Evolutionary conservation across 2,797 vertebrate species (phyloP).

Genomic region (Echiichthys vipera): DNA sequence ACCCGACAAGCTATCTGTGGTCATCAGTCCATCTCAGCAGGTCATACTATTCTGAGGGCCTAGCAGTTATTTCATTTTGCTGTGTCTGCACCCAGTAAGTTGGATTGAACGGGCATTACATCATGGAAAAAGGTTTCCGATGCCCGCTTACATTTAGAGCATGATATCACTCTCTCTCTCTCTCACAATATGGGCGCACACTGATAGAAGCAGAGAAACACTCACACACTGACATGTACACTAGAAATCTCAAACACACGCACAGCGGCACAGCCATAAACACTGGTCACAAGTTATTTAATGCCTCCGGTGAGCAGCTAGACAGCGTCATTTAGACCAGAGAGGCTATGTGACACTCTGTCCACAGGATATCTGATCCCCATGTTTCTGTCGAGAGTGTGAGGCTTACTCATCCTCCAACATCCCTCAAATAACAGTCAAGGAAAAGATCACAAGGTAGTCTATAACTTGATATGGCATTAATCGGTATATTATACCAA

Average conservation of each 20-base stretch:
- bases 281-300: slow-evolving; percentile 66
- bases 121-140: slow-evolving; percentile 77
- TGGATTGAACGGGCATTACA: slow-evolving; percentile 69
- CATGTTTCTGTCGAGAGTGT: slow-evolving; percentile 48
- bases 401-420: slow-evolving; percentile 59
- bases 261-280: slow-evolving; percentile 55
- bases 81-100: slow-evolving; percentile 61
- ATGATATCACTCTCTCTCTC: slow-evolving; percentile 73
- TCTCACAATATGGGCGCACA: slow-evolving; percentile 39
- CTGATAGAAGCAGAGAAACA: slow-evolving; percentile 43
- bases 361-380: slow-evolving; percentile 55
- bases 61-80: slow-evolving; percentile 72
- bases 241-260: slow-evolving; percentile 33
- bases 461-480: slow-evolving; percentile 44
- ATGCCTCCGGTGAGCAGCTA: slow-evolving; percentile 57
- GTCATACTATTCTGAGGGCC: slow-evolving; percentile 69
- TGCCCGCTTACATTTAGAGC: slow-evolving; percentile 71
- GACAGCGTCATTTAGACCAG: slow-evolving; percentile 55
- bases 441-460: slow-evolving; percentile 52
- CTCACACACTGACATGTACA: slow-evolving; percentile 23
- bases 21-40: slow-evolving; percentile 57
- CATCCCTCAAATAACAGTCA: slow-evolving; percentile 36
- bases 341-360: slow-evolving; percentile 53
- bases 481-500: slow-evolving; percentile 28
- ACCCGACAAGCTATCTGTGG: slow-evolving; percentile 49